Evolutionary conservation across 2,113 vertebrate species (phyloP).

Genomic region (Ibidorhyncha struthersii): DNA sequence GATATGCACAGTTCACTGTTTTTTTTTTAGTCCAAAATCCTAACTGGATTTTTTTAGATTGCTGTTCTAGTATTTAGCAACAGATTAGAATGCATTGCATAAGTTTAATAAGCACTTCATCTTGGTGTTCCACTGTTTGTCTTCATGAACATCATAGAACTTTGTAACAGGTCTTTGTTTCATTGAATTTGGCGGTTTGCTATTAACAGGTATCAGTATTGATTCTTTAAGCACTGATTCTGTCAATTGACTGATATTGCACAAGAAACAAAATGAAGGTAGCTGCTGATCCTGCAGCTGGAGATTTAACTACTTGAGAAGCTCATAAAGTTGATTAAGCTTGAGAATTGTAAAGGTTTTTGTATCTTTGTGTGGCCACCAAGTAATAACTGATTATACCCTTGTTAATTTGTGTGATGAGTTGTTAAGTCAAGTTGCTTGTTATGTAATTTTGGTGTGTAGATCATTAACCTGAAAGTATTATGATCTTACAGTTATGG

Average conservation of each 20-base stretch:
- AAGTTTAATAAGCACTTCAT: neutral
- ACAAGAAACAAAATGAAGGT: neutral
- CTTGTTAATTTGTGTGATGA: neutral
- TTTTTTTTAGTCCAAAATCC: neutral
- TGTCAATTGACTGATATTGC: neutral
- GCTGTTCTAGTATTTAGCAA: neutral
- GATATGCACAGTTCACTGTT: neutral
- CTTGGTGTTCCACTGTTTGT: neutral
- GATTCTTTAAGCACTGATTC: neutral
- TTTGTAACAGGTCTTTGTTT: neutral
- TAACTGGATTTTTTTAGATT: neutral
- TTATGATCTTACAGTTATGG: neutral
- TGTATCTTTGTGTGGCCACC: neutral
- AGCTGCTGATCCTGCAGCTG: neutral
- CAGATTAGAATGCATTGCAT: neutral
- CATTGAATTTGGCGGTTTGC: neutral
- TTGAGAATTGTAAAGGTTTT: neutral
- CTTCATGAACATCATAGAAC: neutral
- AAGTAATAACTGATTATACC: neutral
- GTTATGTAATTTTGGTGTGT: neutral
- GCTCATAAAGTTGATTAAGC: neutral
- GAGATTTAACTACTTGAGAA: neutral
- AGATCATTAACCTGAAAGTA: neutral
- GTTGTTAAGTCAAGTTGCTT: neutral
- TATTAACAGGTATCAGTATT: neutral